Evolutionary conservation across 2,888 invertebrate genomes (phyloP).

Genomic region (Standfussiana lucernea): DNA sequence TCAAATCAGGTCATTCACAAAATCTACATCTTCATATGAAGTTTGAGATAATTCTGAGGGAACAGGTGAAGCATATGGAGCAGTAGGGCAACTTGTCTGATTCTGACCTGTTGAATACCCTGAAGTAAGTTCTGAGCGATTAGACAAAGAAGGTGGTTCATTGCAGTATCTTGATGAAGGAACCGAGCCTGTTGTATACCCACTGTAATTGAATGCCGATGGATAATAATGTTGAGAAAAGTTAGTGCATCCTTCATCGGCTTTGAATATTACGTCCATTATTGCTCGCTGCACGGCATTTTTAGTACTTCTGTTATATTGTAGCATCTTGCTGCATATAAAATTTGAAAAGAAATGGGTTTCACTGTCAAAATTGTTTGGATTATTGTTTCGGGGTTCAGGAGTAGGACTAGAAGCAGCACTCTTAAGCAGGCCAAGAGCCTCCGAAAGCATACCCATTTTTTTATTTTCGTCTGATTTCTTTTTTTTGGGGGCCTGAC

Average conservation of each 20-base stretch:
- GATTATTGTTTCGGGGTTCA: slow-evolving; percentile 54
- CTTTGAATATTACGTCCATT: slow-evolving; percentile 50
- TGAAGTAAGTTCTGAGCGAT: slow-evolving; percentile 44
- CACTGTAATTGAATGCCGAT: slow-evolving; percentile 47
- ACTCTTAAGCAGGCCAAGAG: slow-evolving; percentile 53
- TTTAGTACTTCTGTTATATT: slow-evolving; percentile 50
- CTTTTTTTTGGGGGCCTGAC: slow-evolving; percentile 46
- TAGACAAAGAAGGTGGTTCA: slow-evolving; percentile 46
- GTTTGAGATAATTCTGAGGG: slow-evolving; percentile 47
- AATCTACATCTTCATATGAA: slow-evolving; percentile 53
- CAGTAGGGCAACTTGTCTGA: slow-evolving; percentile 44
- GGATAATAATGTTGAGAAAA: slow-evolving; percentile 47
- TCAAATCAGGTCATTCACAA: slow-evolving; percentile 52
- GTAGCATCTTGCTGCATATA: slow-evolving; percentile 51
- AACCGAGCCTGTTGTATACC: slow-evolving; percentile 48
- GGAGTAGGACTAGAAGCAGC: slow-evolving; percentile 54
- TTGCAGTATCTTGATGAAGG: slow-evolving; percentile 48
- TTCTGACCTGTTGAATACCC: slow-evolving; percentile 49
- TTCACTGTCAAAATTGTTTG: slow-evolving; percentile 50
- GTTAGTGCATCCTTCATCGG: slow-evolving; percentile 50
- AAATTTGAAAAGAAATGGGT: slow-evolving; percentile 54
- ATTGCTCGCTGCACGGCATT: slow-evolving; percentile 52
- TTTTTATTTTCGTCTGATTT: slow-evolving; percentile 50
- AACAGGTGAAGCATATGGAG: slow-evolving; percentile 47
- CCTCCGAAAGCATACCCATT: slow-evolving; percentile 52